Conservation (phyloP, 2,888 invertebrate genomes). For the Cylloceria caligata region DNA sequence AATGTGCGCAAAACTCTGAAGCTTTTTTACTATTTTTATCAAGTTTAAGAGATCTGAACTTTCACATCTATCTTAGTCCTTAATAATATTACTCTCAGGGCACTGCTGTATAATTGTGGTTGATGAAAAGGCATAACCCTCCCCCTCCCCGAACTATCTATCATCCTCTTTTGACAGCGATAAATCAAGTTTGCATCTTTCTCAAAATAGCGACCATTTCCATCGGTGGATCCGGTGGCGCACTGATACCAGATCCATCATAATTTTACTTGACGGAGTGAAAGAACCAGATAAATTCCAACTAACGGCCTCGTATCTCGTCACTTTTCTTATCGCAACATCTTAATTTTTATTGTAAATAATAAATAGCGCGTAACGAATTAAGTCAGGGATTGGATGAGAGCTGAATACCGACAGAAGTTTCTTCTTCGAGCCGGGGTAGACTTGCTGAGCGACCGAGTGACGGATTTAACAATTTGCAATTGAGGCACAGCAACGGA, state of each 20-base stretch:
- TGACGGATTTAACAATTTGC: constrained; percentile 65
- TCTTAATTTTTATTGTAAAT: neutral
- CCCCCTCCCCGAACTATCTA: constrained; percentile 31
- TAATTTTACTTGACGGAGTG: constrained; percentile 39
- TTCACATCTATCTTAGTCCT: neutral
- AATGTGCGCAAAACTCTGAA: neutral
- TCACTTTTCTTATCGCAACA: neutral
- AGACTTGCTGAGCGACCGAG: constrained; percentile 44
- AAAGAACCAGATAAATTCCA: constrained; percentile 11
- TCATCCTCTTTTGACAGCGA: constrained; percentile 45
- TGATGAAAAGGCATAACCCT: constrained; percentile 37
- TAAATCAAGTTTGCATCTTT: constrained; percentile 45
- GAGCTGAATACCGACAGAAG: no score
- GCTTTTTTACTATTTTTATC: neutral
- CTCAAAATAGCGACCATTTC: constrained; percentile 22
- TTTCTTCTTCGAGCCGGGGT: constrained; percentile 13
- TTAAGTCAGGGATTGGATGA: neutral
- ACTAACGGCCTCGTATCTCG: neutral
- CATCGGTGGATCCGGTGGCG: neutral
- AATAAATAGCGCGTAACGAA: constrained; percentile 11
- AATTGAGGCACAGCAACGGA: constrained; percentile 41
- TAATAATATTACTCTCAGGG: neutral
- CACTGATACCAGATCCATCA: constrained; percentile 38
- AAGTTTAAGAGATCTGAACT: neutral
- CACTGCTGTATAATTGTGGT: constrained; percentile 31